These are phyloP conservation scores for Eueides isabella DNA, from an alignment of 1,140 invertebrate genomes.

Conservation along the genomic window DNA sequence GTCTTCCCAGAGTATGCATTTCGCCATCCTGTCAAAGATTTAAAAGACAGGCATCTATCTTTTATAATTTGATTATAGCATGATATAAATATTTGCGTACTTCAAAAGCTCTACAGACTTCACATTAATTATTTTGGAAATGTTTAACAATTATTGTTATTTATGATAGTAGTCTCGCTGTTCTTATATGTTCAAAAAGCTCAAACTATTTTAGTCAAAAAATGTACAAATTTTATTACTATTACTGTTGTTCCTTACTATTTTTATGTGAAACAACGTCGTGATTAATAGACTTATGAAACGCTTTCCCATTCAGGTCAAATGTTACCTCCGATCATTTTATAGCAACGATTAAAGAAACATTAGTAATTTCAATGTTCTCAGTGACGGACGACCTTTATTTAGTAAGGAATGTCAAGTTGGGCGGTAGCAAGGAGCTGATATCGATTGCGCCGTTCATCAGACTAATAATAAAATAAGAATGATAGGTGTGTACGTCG, in stretches of 20 bases:
- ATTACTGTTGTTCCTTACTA: background rate
- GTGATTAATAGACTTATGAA: background rate
- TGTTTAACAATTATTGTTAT: background rate
- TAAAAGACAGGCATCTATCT: too few species aligned
- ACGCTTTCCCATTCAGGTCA: background rate
- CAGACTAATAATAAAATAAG: background rate
- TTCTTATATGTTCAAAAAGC: background rate
- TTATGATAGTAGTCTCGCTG: background rate
- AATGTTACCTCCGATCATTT: background rate
- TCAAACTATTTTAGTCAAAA: background rate
- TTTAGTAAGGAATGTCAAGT: constrained; percentile 10
- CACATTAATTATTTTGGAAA: background rate
- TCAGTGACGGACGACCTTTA: background rate
- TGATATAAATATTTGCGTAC: background rate
- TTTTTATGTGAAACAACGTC: background rate
- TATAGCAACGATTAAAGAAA: background rate
- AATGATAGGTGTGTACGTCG: background rate
- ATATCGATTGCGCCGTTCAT: background rate
- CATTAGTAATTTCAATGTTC: background rate
- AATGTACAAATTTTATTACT: background rate
- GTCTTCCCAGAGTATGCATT: background rate
- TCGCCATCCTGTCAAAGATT: too few species aligned
- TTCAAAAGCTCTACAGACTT: background rate
- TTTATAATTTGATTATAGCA: too few species aligned
- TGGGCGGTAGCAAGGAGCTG: background rate